Base-by-base conservation (phyloP, 1,140 invertebrate genomes). In the Magallana gigas region DNA sequence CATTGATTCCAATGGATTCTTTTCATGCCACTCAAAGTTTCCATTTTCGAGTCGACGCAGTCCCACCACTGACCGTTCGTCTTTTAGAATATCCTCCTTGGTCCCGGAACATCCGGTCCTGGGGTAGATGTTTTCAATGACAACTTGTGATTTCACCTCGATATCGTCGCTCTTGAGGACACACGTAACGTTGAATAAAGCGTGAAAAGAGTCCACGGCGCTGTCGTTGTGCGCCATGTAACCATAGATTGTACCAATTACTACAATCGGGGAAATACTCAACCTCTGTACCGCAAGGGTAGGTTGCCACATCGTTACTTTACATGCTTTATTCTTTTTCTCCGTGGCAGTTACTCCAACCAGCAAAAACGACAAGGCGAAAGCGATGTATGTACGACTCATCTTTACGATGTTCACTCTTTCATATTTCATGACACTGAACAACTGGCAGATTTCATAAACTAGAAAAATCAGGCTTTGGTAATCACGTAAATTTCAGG, bases 1-100 rank as follows among this genome's bases (percentile, higher is more conserved):
- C 36, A 87, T 83, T 11, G 57, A 83, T 56, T 87, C 76, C 48
- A 87, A 62, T 16, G 85, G 85, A 29, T 87, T 87, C 60, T 62
- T 83, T 57, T 87, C 85, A 82, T 87, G 58, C 76, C 80, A 87
- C 12, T 87, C 85, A 83, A 82, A 87, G 56, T 81, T 87, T 36
- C 59, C 81, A 36, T 60, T 60, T 14, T 62, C 71, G 18, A 82
- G 80, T 57, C 85, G 0, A 23, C 64, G 76, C 8, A 87, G 76
- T 16, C 85, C 85, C 1, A 83, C 85, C 1, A 87, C 62, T 7
- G 62, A 58, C n/a, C n/a, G 60, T 12, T 62, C 58, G 36, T 58
- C 85, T 62, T 58, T 48, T 3, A 48, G 16, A 11, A 82, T 16
- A 8, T 57, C 18, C 9, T 18, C 18, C 14, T 36, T 48, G 6